Base-by-base conservation (phyloP, 2,888 invertebrate genomes). In the Caenorhabditis panamensis region DNA sequence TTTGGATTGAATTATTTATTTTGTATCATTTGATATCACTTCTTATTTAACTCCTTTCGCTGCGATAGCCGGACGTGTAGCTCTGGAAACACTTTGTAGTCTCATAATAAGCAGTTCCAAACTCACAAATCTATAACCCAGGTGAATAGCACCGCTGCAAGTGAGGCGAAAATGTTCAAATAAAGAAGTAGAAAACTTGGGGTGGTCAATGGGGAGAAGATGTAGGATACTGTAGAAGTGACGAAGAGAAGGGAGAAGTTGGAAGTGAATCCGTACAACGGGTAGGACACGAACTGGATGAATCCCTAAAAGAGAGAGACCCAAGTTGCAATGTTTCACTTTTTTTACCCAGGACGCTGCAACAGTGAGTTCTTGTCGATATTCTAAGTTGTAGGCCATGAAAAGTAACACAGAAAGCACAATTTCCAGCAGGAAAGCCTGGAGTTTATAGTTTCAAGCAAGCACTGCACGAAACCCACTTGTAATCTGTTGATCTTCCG, bases 351-450 rank as follows among this genome's bases (percentile, higher is more conserved):
- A 80, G 5, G 76, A 26, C 18, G 61, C 54, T 2, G 80, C 63
- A 9, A 76, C 66, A 0, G 63, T 53, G 13, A 63, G 18, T 8
- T 69, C 66, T 28, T 66, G 49, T 2, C 56, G 26, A 16, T 71
- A 26, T 20, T 66, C 77, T 2, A 61, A n/a, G 13, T 59, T 62
- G 31, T 66, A 31, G 0, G 80, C 47, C 31, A 66, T 31, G 20
- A 61, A 67, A 6, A 77, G 63, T 1, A 81, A 24, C 0, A 28
- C 31, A 0, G 81, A 64, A 0, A 81, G 58, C 2, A 59, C 28
- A 0, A 77, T 31, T 59, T 81, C 81, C 8, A 81, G 18, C 1
- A 81, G 5, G 28, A 80, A 80, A 2, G 76, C 80, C 76, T 80
- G 44, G 26, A 72, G 47, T 13, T 24, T 26, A 2, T 16, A 16